Evolutionary conservation across 2,797 vertebrate genomes (phyloP).

Genomic region (Pipistrellus pygmaeus): DNA sequence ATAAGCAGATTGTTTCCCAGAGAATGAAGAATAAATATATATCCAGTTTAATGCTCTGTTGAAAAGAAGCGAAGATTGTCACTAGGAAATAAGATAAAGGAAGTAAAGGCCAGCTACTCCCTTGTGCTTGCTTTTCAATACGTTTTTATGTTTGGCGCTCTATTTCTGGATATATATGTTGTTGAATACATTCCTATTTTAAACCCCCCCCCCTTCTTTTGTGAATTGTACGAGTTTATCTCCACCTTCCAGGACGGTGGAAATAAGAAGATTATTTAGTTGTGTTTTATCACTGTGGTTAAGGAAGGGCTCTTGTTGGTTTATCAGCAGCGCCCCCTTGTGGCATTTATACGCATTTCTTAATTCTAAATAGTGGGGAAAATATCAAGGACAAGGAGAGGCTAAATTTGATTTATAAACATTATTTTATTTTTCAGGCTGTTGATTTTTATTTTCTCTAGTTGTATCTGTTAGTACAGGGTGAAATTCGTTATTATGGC

Average conservation of each 20-base stretch:
- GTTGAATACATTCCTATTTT: not conserved
- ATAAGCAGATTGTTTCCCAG: not conserved
- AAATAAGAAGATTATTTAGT: too few relatives aligned
- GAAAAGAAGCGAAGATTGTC: not conserved
- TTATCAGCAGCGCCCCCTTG: slow-evolving; percentile 85
- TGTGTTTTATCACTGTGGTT: fast-evolving
- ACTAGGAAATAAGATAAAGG: not conserved
- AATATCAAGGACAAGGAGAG: not conserved
- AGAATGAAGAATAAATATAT: not conserved
- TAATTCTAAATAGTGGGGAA: not conserved
- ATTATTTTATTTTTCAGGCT: not conserved
- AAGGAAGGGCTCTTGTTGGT: slow-evolving; percentile 9
- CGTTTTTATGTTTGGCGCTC: not conserved
- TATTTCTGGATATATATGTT: not conserved
- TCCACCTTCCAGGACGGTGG: fast-evolving
- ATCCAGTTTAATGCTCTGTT: not conserved
- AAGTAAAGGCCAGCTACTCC: not conserved
- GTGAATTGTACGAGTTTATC: not conserved
- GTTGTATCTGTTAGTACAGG: not conserved
- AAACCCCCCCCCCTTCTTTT: not conserved
- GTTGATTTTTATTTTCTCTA: not conserved
- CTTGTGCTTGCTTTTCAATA: not conserved
- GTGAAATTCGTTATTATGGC: not conserved
- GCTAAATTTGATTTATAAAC: not conserved
- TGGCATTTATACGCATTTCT: slow-evolving; percentile 74